These are phyloP conservation scores for Novumbra hubbsi DNA, from an alignment of 2,797 vertebrate species.

Conservation along the genomic window DNA sequence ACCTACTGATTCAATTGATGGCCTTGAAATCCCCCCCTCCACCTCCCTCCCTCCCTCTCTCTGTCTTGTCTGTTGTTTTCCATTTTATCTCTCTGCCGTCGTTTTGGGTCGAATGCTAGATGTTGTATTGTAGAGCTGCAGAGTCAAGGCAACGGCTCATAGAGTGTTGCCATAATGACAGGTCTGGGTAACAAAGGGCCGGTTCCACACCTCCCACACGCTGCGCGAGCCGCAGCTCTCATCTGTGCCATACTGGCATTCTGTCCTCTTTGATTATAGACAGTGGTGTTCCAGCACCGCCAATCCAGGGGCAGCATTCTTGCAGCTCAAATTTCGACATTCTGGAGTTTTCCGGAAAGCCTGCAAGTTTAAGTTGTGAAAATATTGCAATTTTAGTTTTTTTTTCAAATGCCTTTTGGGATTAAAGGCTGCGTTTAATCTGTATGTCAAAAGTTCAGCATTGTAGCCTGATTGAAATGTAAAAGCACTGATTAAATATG, in stretches of 20 bases:
- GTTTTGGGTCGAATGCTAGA: not conserved
- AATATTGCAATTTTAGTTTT: too few relatives aligned
- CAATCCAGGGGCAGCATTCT: too few relatives aligned
- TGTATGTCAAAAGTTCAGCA: too few relatives aligned
- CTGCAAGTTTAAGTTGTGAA: too few relatives aligned
- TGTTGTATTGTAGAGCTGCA: not conserved
- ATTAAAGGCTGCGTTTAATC: too few relatives aligned
- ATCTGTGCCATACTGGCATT: not conserved
- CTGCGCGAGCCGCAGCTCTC: not conserved
- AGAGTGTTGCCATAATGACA: not conserved
- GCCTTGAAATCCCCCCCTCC: too few relatives aligned
- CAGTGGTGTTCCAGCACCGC: not conserved
- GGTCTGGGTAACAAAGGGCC: not conserved
- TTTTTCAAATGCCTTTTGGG: too few relatives aligned
- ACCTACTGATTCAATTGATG: not conserved
- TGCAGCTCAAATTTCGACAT: too few relatives aligned
- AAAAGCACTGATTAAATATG: too few relatives aligned
- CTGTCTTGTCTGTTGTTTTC: not conserved
- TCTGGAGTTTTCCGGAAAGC: too few relatives aligned
- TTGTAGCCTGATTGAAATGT: too few relatives aligned
- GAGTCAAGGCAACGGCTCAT: not conserved
- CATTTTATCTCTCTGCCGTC: not conserved
- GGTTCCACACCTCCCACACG: slow-evolving; percentile 1
- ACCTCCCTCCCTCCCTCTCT: not conserved
- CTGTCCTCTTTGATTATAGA: not conserved